A percentile compares a stretch with the other conserved stretches of the same genome.
These are phyloP conservation scores for Choreutis nemorana DNA, from an alignment of 2,888 invertebrate species.

Conservation along the genomic window DNA sequence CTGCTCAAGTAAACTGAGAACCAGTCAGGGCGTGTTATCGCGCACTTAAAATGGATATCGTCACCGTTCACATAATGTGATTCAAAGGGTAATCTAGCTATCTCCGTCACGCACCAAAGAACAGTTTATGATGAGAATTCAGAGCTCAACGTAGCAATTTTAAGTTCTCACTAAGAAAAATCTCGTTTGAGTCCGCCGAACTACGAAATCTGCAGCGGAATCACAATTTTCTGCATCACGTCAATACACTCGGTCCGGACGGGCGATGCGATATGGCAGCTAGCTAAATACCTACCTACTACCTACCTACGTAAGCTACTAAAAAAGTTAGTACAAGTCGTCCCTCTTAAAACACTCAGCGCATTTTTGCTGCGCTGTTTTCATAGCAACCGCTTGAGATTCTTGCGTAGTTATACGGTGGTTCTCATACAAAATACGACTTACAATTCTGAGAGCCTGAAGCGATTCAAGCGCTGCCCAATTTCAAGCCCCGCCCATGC, in stretches of 20 bases:
- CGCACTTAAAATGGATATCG: constrained; percentile 54
- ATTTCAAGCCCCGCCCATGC: constrained; percentile 37
- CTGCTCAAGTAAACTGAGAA: constrained; percentile 19
- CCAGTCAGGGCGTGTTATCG: constrained; percentile 46
- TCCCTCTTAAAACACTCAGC: constrained; percentile 15
- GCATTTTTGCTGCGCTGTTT: constrained; percentile 27
- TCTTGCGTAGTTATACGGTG: neutral
- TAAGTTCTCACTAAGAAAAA: constrained; percentile 12
- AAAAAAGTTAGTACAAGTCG: constrained; percentile 56
- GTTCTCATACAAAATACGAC: neutral
- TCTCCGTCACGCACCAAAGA: constrained; percentile 29
- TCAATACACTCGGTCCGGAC: constrained; percentile 32
- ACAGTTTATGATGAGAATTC: constrained; percentile 17
- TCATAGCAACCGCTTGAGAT: constrained; percentile 6
- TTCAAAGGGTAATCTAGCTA: constrained; percentile 38
- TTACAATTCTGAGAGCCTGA: neutral
- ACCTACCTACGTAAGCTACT: constrained; percentile 48
- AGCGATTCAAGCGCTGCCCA: constrained; percentile 2
- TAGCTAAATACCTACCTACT: too few species aligned
- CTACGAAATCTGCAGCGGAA: constrained; percentile 20
- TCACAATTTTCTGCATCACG: constrained; percentile 27
- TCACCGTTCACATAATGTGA: constrained; percentile 59
- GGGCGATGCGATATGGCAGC: constrained; percentile 40
- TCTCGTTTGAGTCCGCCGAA: constrained; percentile 14
- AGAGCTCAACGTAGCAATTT: constrained; percentile 12